A percentile compares a stretch with the other conserved stretches of the same genome.
These are phyloP conservation scores for Sebastes minor DNA, from an alignment of 2,797 vertebrate genomes.

Conservation along the genomic window DNA sequence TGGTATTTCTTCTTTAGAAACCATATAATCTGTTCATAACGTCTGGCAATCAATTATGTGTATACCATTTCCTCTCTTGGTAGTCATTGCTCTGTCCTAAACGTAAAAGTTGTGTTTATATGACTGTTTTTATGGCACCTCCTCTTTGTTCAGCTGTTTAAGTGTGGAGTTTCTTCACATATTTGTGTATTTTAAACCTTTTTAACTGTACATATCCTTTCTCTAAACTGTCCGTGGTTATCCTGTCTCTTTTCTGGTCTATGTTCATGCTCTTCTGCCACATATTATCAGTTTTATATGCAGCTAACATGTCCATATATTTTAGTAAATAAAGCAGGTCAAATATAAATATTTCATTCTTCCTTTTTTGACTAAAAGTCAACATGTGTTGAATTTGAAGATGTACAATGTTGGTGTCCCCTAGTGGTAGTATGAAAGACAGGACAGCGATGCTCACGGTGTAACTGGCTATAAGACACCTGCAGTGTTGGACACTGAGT, in stretches of 20 bases:
- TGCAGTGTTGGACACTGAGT: no score
- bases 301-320: constrained; percentile 12
- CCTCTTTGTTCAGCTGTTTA: not conserved
- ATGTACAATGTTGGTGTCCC: not conserved
- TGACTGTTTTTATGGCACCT: not conserved
- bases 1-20: not conserved
- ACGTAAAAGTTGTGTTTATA: not conserved
- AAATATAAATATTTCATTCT: not conserved
- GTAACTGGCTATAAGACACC: not conserved
- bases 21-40: not conserved
- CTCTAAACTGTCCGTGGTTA: not conserved
- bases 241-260: not conserved
- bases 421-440: not conserved
- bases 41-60: not conserved
- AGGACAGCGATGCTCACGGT: not conserved
- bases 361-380: not conserved
- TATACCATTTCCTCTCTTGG: not conserved
- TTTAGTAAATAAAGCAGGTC: constrained; percentile 62
- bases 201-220: not conserved
- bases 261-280: not conserved
- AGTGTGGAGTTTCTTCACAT: not conserved
- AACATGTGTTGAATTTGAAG: not conserved
- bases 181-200: constrained; percentile 11
- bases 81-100: not conserved
- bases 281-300: not conserved